Evolutionary conservation across 2,888 invertebrate species (phyloP).

Genomic region (Cantharis flavilabris): DNA sequence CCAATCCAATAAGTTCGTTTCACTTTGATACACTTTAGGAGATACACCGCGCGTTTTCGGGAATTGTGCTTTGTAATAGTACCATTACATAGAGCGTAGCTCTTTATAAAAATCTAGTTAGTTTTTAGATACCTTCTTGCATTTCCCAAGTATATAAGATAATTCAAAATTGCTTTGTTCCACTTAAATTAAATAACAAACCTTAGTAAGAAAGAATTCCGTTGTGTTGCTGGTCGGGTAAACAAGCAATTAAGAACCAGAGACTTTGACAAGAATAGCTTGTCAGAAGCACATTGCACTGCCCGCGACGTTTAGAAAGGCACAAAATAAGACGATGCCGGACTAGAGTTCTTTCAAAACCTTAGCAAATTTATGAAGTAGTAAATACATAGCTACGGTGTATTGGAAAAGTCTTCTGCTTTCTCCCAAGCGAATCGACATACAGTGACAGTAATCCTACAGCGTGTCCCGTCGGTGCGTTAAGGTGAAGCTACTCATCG

Average conservation of each 20-base stretch:
- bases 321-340: conserved; percentile 37
- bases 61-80: conserved; percentile 29
- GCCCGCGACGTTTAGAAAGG: conserved; percentile 45
- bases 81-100: conserved; percentile 27
- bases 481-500: conserved; percentile 22
- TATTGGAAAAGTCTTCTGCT: conserved; percentile 20
- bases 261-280: conserved; percentile 48
- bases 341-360: conserved; percentile 36
- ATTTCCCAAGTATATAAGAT: conserved; percentile 15
- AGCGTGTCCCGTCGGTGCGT: conserved; percentile 22
- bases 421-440: conserved; percentile 21
- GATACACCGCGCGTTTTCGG: conserved; percentile 32
- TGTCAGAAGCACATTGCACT: conserved; percentile 47
- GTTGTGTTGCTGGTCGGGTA: conserved; percentile 44
- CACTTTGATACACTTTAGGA: conserved; percentile 34
- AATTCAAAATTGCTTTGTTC: conserved; percentile 33
- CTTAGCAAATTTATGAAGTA: conserved; percentile 44
- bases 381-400: conserved; percentile 43
- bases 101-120: conserved; percentile 21
- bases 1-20: conserved; percentile 35
- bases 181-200: conserved; percentile 40
- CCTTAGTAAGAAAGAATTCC: conserved; percentile 40
- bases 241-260: conserved; percentile 49
- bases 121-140: conserved; percentile 11
- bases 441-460: conserved; percentile 26